Evolutionary conservation across 2,888 invertebrate species (phyloP).

Genomic region (Leptarthrus brevirostris): DNA sequence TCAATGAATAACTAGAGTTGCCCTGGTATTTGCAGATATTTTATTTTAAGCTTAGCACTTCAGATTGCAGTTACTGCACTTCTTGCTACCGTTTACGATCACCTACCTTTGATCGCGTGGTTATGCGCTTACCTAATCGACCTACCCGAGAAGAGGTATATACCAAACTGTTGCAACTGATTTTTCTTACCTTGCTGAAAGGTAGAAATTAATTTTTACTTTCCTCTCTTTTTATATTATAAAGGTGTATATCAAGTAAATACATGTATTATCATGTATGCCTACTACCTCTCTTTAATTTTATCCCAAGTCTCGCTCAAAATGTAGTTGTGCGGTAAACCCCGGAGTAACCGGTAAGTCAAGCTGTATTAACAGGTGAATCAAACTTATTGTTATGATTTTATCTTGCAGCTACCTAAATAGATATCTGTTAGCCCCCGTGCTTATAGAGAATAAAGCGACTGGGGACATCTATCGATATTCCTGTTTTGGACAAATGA

Average conservation of each 20-base stretch:
- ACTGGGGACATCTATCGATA: not conserved
- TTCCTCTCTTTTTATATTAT: slow-evolving; percentile 7
- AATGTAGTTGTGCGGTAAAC: slow-evolving; percentile 23
- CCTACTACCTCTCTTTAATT: not conserved
- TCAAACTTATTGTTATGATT: slow-evolving; percentile 14
- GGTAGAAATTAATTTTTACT: slow-evolving; percentile 11
- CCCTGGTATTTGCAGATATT: not conserved
- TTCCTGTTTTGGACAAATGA: not conserved
- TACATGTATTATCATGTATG: not conserved
- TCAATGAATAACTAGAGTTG: not conserved
- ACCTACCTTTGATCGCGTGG: slow-evolving; percentile 14
- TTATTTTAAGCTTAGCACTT: no score
- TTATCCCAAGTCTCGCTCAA: not conserved
- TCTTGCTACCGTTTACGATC: not conserved
- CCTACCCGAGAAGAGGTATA: slow-evolving; percentile 26
- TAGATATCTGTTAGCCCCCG: slow-evolving; percentile 1
- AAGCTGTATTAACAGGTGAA: slow-evolving; percentile 19
- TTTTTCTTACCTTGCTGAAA: not conserved
- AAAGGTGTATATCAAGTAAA: slow-evolving; percentile 35
- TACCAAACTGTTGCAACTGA: slow-evolving; percentile 5
- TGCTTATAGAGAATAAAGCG: not conserved
- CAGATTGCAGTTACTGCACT: not conserved
- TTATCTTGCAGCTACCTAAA: not conserved
- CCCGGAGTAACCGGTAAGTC: slow-evolving; percentile 3
- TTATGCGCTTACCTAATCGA: slow-evolving; percentile 19